phyloP scores from a whole-genome alignment of 2,888 invertebrate species.

The Sphinx pinastri region DNA sequence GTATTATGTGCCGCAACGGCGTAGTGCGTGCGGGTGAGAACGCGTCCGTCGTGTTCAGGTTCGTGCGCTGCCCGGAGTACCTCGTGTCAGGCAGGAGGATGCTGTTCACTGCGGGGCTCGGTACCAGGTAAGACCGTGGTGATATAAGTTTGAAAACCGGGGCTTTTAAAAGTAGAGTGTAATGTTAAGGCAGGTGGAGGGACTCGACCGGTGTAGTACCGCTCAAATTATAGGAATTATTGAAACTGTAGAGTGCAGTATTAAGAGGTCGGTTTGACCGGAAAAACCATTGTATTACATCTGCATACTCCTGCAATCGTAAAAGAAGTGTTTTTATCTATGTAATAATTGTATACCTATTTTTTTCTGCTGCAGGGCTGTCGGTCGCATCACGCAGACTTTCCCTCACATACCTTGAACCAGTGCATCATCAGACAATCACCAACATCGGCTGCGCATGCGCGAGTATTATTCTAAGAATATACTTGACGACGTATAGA shows the following conservation, averaged over 20 bases:
- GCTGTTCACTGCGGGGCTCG: conserved; percentile 85
- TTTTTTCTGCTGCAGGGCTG: conserved; percentile 55
- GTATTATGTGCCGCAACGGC: conserved; percentile 85
- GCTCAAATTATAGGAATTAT: too few species aligned
- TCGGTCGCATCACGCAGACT: conserved; percentile 66
- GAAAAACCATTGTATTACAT: too few species aligned
- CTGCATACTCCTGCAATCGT: too few species aligned
- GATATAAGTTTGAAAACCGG: too few species aligned
- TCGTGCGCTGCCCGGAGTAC: conserved; percentile 95
- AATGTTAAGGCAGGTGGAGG: too few species aligned
- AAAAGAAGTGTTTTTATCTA: not conserved
- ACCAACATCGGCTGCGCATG: not conserved
- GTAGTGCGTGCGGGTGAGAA: conserved; percentile 91
- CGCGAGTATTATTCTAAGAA: too few species aligned
- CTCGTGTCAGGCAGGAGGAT: conserved; percentile 75
- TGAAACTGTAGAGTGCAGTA: too few species aligned
- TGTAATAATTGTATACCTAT: not conserved
- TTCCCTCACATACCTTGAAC: conserved; percentile 69
- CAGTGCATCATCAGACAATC: not conserved
- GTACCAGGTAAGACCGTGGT: conserved; percentile 71
- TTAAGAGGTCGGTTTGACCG: too few species aligned
- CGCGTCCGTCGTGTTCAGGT: conserved; percentile 94
- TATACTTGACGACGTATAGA: too few species aligned
- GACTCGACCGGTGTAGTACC: too few species aligned
- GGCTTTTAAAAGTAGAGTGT: too few species aligned